Evolutionary conservation across 2,113 vertebrate species (phyloP).

Genomic region (Tupaia tana): DNA sequence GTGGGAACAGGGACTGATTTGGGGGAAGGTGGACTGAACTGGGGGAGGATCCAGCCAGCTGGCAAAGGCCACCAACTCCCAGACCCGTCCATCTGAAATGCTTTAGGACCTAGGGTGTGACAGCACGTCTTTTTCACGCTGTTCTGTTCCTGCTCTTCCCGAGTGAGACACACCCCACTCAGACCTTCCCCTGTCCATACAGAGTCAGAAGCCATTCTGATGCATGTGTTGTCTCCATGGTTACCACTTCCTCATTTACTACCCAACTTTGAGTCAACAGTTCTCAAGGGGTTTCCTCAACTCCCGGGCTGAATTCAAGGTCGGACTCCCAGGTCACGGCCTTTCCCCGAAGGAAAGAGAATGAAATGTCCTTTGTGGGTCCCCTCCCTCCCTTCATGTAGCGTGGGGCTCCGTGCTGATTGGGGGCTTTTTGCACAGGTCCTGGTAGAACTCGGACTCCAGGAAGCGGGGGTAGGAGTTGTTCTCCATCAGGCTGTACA

Average conservation of each 20-base stretch:
- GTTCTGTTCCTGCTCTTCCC: too few relatives aligned
- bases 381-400: constrained; percentile 79
- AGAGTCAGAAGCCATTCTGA: too few relatives aligned
- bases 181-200: too few relatives aligned
- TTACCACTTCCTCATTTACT: too few relatives aligned
- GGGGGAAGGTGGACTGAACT: constrained; percentile 58
- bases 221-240: too few relatives aligned
- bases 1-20: constrained; percentile 62
- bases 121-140: too few relatives aligned
- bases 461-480: constrained; percentile 95
- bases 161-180: too few relatives aligned
- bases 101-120: neutral
- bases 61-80: constrained; percentile 71
- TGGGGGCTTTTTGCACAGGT: constrained; percentile 86
- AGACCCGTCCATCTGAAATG: constrained; percentile 51
- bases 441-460: constrained; percentile 90
- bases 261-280: too few relatives aligned
- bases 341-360: too few relatives aligned
- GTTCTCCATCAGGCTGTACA: constrained; percentile 95
- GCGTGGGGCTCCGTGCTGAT: constrained; percentile 78
- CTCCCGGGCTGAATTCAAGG: too few relatives aligned
- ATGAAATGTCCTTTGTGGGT: neutral
- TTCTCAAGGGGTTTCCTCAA: too few relatives aligned
- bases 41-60: constrained; percentile 30
- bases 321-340: too few relatives aligned